Percentiles rank a stretch among this genome's conserved stretches.
phyloP scores from a whole-genome alignment of 2,888 invertebrate genomes.

The Chaitophorus viminalis region DNA sequence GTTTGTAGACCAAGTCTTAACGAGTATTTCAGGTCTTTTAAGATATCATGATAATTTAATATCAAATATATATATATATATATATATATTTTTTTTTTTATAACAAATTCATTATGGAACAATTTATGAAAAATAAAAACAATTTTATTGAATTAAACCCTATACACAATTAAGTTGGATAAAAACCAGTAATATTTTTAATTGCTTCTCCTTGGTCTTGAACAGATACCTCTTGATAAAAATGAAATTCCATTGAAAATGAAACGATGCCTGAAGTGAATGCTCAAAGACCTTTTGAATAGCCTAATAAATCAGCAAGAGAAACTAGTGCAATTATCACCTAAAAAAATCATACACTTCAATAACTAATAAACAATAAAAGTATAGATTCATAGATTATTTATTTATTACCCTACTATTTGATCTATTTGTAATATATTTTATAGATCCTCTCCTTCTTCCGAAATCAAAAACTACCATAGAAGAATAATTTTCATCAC shows the following conservation, averaged over 20 bases:
- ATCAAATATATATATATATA: no score
- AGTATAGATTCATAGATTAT: not conserved
- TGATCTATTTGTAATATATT: conserved; percentile 52
- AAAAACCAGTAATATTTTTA: conserved; percentile 74
- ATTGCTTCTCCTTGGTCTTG: conserved; percentile 78
- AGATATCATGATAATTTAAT: no score
- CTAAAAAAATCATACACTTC: conserved; percentile 67
- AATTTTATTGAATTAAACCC: not conserved
- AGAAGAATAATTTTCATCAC: conserved; percentile 74
- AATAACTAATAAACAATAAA: conserved; percentile 4
- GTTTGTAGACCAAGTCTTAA: no score
- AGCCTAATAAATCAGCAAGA: conserved; percentile 87
- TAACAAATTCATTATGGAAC: no score
- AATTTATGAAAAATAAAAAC: no score
- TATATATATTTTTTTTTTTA: no score
- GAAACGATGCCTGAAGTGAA: conserved; percentile 89
- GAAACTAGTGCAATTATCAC: conserved; percentile 80
- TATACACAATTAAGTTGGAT: conserved; percentile 66
- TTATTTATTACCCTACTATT: conserved; percentile 54
- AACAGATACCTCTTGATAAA: conserved; percentile 78
- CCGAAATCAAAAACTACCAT: conserved; percentile 80
- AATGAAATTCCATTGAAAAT: conserved; percentile 88
- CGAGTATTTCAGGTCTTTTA: no score
- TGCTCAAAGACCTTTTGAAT: conserved; percentile 84
- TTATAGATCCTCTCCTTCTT: conserved; percentile 76